These are phyloP conservation scores for Trypoxylon attenuatum DNA, from an alignment of 2,888 invertebrate genomes.

Conservation along the genomic window DNA sequence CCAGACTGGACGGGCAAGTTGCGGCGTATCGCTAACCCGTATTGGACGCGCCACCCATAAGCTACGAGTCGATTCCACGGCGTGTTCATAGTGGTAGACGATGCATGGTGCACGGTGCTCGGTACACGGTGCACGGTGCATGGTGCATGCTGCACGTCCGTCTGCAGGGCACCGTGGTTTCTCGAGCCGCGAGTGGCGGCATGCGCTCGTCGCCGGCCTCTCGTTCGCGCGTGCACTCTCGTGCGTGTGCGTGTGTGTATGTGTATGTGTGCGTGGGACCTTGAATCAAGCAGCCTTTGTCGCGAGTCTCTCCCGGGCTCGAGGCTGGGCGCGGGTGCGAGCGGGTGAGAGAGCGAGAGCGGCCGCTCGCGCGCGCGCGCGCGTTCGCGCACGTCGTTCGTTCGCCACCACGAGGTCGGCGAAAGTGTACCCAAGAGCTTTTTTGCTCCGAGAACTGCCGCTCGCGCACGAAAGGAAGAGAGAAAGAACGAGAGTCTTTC, in stretches of 20 bases:
- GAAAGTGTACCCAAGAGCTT: slow-evolving; percentile 72
- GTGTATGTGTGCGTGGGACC: slow-evolving; percentile 69
- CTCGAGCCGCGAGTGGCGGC: slow-evolving; percentile 38
- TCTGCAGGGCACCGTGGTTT: slow-evolving; percentile 26
- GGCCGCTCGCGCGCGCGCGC: too few species aligned
- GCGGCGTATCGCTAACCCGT: too few species aligned
- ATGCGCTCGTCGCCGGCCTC: slow-evolving; percentile 39
- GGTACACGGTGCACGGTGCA: too few species aligned
- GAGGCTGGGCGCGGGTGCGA: slow-evolving; percentile 51
- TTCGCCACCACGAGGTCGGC: slow-evolving; percentile 73
- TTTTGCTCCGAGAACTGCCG: slow-evolving; percentile 56
- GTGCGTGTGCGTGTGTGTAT: slow-evolving; percentile 14
- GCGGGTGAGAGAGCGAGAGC: too few species aligned
- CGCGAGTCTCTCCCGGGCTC: slow-evolving; percentile 65
- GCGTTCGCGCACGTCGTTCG: too few species aligned
- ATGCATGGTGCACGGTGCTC: too few species aligned
- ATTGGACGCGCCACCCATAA: too few species aligned
- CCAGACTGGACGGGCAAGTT: too few species aligned
- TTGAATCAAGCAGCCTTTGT: slow-evolving; percentile 74
- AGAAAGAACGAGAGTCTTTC: not conserved
- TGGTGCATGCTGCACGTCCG: too few species aligned
- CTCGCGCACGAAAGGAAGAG: slow-evolving; percentile 33
- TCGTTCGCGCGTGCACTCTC: slow-evolving; percentile 38
- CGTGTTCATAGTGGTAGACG: too few species aligned
- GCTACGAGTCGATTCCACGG: too few species aligned